A percentile compares a stretch with the other conserved stretches of the same genome.
Evolutionary conservation across 2,797 vertebrate genomes (phyloP).

Genomic region (Crax fasciolata): DNA sequence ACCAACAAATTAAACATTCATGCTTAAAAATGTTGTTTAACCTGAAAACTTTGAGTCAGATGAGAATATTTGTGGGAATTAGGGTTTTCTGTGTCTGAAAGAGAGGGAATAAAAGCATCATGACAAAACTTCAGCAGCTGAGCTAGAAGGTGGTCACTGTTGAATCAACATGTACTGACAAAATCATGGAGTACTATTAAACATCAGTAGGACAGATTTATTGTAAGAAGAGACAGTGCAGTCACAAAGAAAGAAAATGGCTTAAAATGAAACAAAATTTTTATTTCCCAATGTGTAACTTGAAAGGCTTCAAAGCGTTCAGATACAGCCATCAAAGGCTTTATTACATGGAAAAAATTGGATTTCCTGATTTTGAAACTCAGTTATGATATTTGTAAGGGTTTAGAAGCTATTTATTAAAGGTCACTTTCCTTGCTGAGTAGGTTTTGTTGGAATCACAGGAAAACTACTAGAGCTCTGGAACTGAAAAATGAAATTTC

Average conservation of each 20-base stretch:
- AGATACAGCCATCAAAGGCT: slow-evolving; percentile 9
- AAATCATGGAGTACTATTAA: not conserved
- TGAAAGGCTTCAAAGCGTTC: slow-evolving; percentile 6
- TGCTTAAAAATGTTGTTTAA: not conserved
- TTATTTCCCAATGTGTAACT: not conserved
- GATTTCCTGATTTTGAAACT: slow-evolving; percentile 23
- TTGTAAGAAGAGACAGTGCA: not conserved
- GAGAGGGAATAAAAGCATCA: not conserved
- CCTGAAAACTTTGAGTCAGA: not conserved
- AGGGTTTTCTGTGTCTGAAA: not conserved
- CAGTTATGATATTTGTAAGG: slow-evolving; percentile 4
- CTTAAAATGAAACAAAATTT: not conserved
- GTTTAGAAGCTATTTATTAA: slow-evolving; percentile 51
- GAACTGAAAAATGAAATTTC: not conserved
- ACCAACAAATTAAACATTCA: not conserved
- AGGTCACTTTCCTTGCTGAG: slow-evolving; percentile 2
- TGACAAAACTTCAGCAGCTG: not conserved
- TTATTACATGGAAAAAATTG: slow-evolving; percentile 13
- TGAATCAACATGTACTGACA: not conserved
- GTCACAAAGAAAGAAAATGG: not conserved
- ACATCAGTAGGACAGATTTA: not conserved
- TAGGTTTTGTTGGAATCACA: not conserved
- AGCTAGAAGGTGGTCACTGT: not conserved
- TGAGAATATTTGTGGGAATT: not conserved
- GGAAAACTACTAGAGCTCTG: not conserved